These are phyloP conservation scores for Hypanus sabinus DNA, from an alignment of 2,113 vertebrate species.

Conservation along the genomic window DNA sequence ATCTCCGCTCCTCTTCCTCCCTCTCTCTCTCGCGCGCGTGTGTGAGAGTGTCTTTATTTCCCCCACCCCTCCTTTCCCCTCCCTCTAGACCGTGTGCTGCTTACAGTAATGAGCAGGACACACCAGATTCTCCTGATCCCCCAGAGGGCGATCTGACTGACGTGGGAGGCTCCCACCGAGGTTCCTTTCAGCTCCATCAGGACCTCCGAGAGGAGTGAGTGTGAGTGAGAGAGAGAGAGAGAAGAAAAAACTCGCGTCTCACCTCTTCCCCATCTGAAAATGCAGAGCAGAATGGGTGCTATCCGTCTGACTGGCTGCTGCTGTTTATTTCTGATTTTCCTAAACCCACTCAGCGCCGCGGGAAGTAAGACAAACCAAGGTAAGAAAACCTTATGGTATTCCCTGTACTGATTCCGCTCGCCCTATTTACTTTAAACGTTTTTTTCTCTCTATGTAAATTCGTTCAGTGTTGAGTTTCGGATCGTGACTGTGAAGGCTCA, in stretches of 20 bases:
- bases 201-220: background rate
- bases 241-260: background rate
- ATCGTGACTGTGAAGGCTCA: background rate
- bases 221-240: background rate
- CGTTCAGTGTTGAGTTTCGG: background rate
- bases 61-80: background rate
- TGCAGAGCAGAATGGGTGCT: constrained; percentile 30
- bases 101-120: background rate
- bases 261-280: constrained; percentile 17
- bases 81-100: background rate
- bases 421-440: background rate
- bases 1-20: background rate
- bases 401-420: background rate
- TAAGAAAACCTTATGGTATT: background rate
- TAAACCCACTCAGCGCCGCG: constrained; percentile 6
- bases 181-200: constrained; percentile 20
- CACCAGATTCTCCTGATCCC: background rate
- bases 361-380: constrained; percentile 22
- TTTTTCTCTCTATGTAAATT: background rate
- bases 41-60: background rate
- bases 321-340: background rate
- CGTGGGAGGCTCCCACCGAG: background rate
- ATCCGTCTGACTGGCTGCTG: background rate
- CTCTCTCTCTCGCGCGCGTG: background rate
- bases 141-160: constrained; percentile 31